Conservation (phyloP, 2,113 vertebrate genomes). For the Xenopus borealis region DNA sequence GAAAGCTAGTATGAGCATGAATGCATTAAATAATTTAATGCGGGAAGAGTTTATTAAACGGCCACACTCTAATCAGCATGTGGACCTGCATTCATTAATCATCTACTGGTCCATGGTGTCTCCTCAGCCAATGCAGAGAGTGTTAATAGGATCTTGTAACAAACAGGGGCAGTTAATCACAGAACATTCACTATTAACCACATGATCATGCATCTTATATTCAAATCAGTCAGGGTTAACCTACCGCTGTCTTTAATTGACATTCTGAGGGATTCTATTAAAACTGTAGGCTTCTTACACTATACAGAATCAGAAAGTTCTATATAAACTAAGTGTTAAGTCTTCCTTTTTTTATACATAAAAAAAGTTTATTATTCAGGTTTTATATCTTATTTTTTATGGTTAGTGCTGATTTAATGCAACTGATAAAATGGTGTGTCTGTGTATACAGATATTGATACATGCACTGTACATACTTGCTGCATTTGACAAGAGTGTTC, state of each 20-base stretch:
- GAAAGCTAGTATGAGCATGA: constrained; percentile 93
- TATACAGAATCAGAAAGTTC: too few species aligned
- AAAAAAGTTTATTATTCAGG: too few species aligned
- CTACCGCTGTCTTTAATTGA: constrained; percentile 67
- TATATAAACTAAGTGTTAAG: too few species aligned
- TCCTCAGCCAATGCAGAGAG: constrained; percentile 69
- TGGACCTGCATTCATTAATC: constrained; percentile 87
- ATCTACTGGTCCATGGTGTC: constrained; percentile 80
- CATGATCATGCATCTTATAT: constrained; percentile 80
- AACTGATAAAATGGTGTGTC: too few species aligned
- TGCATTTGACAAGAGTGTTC: too few species aligned
- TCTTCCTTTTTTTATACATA: too few species aligned
- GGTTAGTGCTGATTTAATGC: too few species aligned
- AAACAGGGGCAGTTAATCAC: constrained; percentile 97
- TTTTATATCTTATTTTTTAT: too few species aligned
- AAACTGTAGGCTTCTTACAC: neutral
- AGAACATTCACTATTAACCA: constrained; percentile 92
- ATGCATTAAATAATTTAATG: constrained; percentile 98
- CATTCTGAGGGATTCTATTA: constrained; percentile 44
- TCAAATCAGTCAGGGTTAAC: constrained; percentile 78
- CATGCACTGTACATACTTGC: too few species aligned
- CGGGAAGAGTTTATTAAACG: constrained; percentile 89
- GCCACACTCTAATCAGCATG: constrained; percentile 86
- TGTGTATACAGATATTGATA: too few species aligned
- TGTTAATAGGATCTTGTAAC: constrained; percentile 93